Conservation (phyloP, 2,113 vertebrate species). For the Mellivora capensis region DNA sequence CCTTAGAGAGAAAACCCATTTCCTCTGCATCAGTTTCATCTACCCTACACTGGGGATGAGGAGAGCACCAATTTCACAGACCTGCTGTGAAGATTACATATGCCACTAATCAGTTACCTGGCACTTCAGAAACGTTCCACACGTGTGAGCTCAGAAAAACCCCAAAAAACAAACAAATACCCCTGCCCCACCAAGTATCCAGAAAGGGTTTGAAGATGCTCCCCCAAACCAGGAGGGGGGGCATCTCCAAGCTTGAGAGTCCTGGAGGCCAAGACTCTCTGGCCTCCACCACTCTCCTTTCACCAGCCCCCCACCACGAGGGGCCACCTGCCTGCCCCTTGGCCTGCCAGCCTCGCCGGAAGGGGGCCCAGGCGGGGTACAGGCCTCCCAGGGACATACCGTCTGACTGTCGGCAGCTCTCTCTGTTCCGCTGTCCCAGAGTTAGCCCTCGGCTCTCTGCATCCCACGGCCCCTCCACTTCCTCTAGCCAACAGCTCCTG, state of each 20-base stretch:
- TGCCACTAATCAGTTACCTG: neutral
- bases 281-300: neutral
- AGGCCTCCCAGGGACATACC: conserved; percentile 59
- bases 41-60: neutral
- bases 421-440: conserved; percentile 52
- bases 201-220: neutral
- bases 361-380: conserved; percentile 56
- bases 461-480: conserved; percentile 74
- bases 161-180: neutral
- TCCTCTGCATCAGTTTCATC: neutral
- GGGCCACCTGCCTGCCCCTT: conserved; percentile 36
- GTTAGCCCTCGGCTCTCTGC: conserved; percentile 69
- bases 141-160: neutral
- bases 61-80: neutral
- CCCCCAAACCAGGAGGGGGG: neutral
- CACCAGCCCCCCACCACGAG: neutral
- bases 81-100: neutral
- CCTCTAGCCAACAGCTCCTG: conserved; percentile 80
- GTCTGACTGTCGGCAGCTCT: conserved; percentile 62
- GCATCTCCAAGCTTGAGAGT: neutral
- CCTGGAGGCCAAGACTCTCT: neutral
- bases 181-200: neutral
- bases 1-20: neutral
- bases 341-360: conserved; percentile 55
- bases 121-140: neutral